Conservation (phyloP, 2,797 vertebrate species). For the Poeciliopsis turneri region DNA sequence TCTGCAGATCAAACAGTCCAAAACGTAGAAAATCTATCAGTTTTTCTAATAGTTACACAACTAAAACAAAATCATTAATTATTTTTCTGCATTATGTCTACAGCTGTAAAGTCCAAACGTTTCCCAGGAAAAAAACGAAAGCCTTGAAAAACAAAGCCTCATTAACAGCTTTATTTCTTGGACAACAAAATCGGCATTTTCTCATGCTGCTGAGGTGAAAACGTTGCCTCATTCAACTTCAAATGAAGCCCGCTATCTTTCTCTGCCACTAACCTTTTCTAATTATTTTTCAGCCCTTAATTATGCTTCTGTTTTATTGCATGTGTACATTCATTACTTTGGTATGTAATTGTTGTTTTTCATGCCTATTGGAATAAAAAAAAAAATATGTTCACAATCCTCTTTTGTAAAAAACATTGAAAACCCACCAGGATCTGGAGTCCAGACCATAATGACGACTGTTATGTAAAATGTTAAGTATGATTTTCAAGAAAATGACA, state of each 20-base stretch:
- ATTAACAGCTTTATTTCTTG: neutral
- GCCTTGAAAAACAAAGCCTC: neutral
- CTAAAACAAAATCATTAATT: neutral
- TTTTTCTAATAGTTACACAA: neutral
- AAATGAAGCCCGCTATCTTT: conserved; percentile 39
- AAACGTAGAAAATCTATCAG: neutral
- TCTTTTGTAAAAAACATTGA: neutral
- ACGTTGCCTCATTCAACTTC: conserved; percentile 16
- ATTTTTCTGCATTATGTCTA: neutral
- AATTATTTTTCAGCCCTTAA: conserved; percentile 54
- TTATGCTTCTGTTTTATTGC: conserved; percentile 41
- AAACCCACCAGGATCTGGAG: neutral
- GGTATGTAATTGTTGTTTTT: neutral
- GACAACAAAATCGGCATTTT: neutral
- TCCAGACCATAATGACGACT: neutral
- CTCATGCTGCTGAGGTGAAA: neutral
- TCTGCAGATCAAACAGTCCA: neutral
- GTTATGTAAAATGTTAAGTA: neutral
- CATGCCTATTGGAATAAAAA: neutral
- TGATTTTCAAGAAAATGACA: neutral
- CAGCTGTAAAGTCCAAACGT: neutral
- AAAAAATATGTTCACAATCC: neutral
- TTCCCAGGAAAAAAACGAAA: neutral
- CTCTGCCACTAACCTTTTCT: conserved; percentile 52
- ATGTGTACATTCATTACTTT: conserved; percentile 30